Base-by-base conservation (phyloP, 1,140 invertebrate species). In the Heliothis subflexa region DNA sequence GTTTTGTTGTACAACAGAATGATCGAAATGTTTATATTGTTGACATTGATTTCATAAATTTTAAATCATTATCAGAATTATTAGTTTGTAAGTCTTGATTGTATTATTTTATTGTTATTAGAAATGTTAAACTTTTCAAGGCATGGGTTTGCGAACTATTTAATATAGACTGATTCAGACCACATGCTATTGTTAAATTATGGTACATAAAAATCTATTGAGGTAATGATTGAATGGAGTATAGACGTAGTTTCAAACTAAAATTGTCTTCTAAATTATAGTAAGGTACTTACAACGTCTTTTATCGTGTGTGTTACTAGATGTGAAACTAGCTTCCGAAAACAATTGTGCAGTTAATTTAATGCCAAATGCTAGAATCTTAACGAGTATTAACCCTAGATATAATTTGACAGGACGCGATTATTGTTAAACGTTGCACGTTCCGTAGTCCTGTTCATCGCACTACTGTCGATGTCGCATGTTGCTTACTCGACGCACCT, bases 361-460 rank as follows among this genome's bases (percentile, higher is more conserved):
- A 86, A 86, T 78, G 85, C 83, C 83, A 86, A 86, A 86, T 83
- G 81, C 79, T 85, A 85, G 82, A 85, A 75, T 85, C 78, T 80
- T 75, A 57, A 68, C 28, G 12, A 68, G 50, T 70, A 61, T 55
- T 78, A 54, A 71, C 18, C 18, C 21, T 71, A 78, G 64, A 57
- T 18, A 61, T 70, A 70, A 71, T 78, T 62, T 14, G 18, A 14
- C 16, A 52, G 57, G 25, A 50, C 18, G 45, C 62, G 16, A 47
- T 74, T 50, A n/a, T 50, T 75, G 13, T 62, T 62, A 50, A 28
- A 52, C 62, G 25, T 52, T 54, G 73, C 73, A 75, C 73, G n/a
- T 75, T 33, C 18, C n/a, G 64, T 64, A 52, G 59, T 5, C 28
- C 13, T 16, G 47, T 54, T 64, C 45, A 47, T 21, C 47, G 73